Conservation (phyloP, 2,113 vertebrate genomes). For the Channa argus region DNA sequence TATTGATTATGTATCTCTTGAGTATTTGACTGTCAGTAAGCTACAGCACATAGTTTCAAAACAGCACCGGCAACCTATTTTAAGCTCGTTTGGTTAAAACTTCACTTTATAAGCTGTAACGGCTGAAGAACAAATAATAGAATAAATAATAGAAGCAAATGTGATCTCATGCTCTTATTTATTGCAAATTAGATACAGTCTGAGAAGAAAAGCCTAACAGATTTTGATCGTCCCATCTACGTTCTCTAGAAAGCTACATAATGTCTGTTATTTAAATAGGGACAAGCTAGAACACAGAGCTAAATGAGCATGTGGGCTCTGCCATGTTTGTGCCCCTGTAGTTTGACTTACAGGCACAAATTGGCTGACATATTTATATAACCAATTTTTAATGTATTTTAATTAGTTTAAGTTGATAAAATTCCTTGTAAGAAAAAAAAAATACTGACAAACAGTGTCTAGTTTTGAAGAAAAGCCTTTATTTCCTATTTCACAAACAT, state of each 20-base stretch:
- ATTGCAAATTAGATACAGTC: slow-evolving; percentile 78
- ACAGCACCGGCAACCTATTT: no score
- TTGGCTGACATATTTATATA: slow-evolving; percentile 6
- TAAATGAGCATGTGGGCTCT: slow-evolving; percentile 19
- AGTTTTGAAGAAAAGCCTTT: slow-evolving; percentile 83
- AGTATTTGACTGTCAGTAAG: no score
- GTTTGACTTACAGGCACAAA: slow-evolving; percentile 2
- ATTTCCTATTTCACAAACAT: slow-evolving; percentile 81
- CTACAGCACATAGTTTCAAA: no score
- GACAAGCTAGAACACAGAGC: slow-evolving; percentile 13
- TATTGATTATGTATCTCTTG: no score
- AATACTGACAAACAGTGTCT: slow-evolving; percentile 68
- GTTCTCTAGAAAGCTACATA: slow-evolving; percentile 39
- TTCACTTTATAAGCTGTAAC: no score
- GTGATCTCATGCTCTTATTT: slow-evolving; percentile 74
- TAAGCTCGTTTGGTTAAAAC: no score
- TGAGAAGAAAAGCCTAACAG: slow-evolving; percentile 73
- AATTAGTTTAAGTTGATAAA: slow-evolving; percentile 1
- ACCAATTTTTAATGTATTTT: slow-evolving; percentile 4
- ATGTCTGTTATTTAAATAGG: slow-evolving; percentile 13
- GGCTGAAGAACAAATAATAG: slow-evolving; percentile 1
- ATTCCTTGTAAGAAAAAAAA: slow-evolving; percentile 42
- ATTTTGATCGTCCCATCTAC: slow-evolving; percentile 38
- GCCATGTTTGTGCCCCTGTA: background rate
- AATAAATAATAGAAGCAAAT: slow-evolving; percentile 66